These are phyloP conservation scores for Oreohelix idahoensis DNA, from an alignment of 1,140 invertebrate genomes.

Conservation along the genomic window DNA sequence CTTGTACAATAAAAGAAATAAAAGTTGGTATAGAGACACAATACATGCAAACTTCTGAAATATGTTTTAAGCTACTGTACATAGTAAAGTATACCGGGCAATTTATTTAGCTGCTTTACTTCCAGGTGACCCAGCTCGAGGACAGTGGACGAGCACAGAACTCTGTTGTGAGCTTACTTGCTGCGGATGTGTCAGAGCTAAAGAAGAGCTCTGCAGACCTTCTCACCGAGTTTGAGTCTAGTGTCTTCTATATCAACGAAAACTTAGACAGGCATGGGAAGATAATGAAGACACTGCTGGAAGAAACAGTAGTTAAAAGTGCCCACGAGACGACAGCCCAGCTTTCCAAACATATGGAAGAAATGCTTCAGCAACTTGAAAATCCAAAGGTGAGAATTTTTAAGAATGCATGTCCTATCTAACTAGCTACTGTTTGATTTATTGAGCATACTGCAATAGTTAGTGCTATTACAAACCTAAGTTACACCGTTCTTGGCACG, in stretches of 20 bases:
- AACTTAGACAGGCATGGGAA: slow-evolving; percentile 38
- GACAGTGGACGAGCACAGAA: neutral
- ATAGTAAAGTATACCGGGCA: too few species aligned
- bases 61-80: too few species aligned
- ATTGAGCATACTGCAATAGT: too few species aligned
- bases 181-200: slow-evolving; percentile 22
- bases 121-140: slow-evolving; percentile 29
- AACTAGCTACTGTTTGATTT: too few species aligned
- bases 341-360: neutral
- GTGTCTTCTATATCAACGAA: slow-evolving; percentile 43
- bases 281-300: slow-evolving; percentile 9
- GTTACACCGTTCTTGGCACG: too few species aligned
- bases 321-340: neutral
- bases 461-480: too few species aligned
- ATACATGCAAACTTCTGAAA: too few species aligned
- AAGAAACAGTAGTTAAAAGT: slow-evolving; percentile 13
- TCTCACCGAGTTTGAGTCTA: slow-evolving; percentile 46
- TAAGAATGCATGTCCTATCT: too few species aligned
- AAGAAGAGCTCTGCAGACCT: slow-evolving; percentile 29
- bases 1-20: too few species aligned
- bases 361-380: neutral
- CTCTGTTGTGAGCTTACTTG: neutral
- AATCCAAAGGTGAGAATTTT: neutral
- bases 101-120: too few species aligned
- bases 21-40: too few species aligned